These are phyloP conservation scores for Autographa pulchrina DNA, from an alignment of 2,888 invertebrate genomes.

Conservation along the genomic window DNA sequence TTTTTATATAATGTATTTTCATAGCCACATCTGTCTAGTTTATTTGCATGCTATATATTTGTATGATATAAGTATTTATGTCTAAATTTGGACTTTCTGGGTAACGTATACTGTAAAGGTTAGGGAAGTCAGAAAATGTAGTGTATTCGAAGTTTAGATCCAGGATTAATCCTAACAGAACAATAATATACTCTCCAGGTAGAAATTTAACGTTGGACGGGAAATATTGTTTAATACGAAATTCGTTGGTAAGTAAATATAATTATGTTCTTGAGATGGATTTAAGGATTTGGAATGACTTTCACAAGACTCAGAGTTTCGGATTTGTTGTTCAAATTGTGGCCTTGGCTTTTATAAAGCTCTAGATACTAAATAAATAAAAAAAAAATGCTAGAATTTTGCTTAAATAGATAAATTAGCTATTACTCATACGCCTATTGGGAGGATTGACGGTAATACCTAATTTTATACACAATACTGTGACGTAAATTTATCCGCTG, in stretches of 20 bases:
- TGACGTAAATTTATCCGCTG: background rate
- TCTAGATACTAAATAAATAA: too few relatives aligned
- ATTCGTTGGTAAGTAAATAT: too few relatives aligned
- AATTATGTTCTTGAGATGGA: background rate
- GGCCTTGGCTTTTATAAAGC: too few relatives aligned
- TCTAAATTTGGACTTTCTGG: constrained; percentile 28
- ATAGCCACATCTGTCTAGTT: too few relatives aligned
- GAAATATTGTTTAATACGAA: background rate
- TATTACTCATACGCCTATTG: background rate
- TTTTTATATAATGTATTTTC: too few relatives aligned
- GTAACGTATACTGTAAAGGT: constrained; percentile 24
- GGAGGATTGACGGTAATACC: background rate
- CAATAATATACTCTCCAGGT: constrained; percentile 25
- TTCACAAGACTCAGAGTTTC: too few relatives aligned
- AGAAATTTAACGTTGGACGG: constrained; percentile 28
- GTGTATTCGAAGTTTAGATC: constrained; percentile 17
- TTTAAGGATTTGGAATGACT: too few relatives aligned
- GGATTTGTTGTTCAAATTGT: too few relatives aligned
- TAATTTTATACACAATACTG: background rate
- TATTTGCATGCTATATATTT: too few relatives aligned
- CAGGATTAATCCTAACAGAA: constrained; percentile 30
- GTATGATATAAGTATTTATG: too few relatives aligned
- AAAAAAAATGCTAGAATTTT: too few relatives aligned
- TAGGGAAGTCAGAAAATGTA: constrained; percentile 37
- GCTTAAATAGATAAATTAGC: too few relatives aligned